Percentiles rank a stretch among this genome's conserved stretches.
Conservation (phyloP, 2,888 invertebrate genomes). For the Beris chalybata region DNA sequence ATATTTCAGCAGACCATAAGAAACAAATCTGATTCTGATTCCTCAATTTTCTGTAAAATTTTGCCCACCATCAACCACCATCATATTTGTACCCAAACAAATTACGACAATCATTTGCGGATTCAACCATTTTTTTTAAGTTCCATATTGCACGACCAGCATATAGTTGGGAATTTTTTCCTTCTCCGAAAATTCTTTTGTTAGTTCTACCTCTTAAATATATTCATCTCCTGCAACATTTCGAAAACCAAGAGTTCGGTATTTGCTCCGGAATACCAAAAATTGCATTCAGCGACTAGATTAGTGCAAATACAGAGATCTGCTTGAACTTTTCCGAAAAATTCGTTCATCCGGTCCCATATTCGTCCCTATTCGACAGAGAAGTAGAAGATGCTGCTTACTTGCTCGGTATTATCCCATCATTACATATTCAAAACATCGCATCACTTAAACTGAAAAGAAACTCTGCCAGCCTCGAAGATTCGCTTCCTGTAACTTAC, state of each 20-base stretch:
- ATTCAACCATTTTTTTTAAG: no score
- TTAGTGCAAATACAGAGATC: no score
- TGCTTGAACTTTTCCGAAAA: no score
- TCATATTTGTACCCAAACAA: no score
- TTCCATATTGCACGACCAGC: not conserved
- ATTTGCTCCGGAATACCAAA: not conserved
- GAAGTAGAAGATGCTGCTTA: not conserved
- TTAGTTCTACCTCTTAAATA: slow-evolving; percentile 12
- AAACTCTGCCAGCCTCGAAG: not conserved
- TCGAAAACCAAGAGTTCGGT: not conserved
- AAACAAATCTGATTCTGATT: no score
- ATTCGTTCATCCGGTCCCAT: not conserved
- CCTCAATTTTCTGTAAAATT: no score
- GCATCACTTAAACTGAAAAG: slow-evolving; percentile 11
- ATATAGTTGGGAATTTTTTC: not conserved
- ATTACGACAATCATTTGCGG: no score
- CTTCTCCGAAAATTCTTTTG: not conserved
- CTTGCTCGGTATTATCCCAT: slow-evolving; percentile 18
- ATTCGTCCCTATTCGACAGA: not conserved
- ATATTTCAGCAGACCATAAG: no score
- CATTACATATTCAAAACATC: slow-evolving; percentile 22
- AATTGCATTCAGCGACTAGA: not conserved
- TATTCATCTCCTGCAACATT: slow-evolving; percentile 4
- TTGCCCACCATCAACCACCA: no score
- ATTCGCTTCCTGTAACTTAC: not conserved